Conservation (phyloP, 2,888 invertebrate genomes). For the Chloroclysta siterata region DNA sequence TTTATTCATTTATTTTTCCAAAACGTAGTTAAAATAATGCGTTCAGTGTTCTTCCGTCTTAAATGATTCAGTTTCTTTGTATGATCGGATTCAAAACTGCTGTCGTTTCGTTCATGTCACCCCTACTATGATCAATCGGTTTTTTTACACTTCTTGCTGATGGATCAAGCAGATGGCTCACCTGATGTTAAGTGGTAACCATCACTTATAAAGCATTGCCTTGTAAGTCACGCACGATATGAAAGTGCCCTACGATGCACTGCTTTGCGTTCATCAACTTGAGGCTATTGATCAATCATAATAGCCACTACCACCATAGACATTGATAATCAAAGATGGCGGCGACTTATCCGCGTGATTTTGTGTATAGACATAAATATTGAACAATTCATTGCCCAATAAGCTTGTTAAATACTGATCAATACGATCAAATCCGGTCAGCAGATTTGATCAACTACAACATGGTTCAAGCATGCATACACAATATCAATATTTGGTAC, state of each 20-base stretch:
- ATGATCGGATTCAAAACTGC: constrained; percentile 39
- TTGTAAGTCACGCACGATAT: no score
- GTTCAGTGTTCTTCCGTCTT: no score
- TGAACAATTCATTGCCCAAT: constrained; percentile 27
- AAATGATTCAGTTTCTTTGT: constrained; percentile 29
- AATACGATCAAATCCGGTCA: constrained; percentile 54
- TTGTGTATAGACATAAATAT: constrained; percentile 32
- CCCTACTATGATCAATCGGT: neutral
- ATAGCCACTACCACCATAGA: constrained; percentile 61
- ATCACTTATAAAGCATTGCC: no score
- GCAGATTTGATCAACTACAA: constrained; percentile 50
- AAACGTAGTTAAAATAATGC: no score
- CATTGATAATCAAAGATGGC: constrained; percentile 65
- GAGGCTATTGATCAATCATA: neutral
- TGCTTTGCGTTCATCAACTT: no score
- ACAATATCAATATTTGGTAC: constrained; percentile 10
- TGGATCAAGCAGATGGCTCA: no score
- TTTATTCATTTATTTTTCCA: no score
- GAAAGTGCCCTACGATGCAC: no score
- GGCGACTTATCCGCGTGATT: constrained; percentile 58
- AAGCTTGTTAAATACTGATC: constrained; percentile 23
- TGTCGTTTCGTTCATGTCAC: constrained; percentile 21
- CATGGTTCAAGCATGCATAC: constrained; percentile 35
- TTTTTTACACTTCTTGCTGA: no score
- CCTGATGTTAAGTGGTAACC: no score